Evolutionary conservation across 1,140 invertebrate species (phyloP), one percentile per base, ranked within the genome.

Genomic region (Cydia splendana): DNA sequence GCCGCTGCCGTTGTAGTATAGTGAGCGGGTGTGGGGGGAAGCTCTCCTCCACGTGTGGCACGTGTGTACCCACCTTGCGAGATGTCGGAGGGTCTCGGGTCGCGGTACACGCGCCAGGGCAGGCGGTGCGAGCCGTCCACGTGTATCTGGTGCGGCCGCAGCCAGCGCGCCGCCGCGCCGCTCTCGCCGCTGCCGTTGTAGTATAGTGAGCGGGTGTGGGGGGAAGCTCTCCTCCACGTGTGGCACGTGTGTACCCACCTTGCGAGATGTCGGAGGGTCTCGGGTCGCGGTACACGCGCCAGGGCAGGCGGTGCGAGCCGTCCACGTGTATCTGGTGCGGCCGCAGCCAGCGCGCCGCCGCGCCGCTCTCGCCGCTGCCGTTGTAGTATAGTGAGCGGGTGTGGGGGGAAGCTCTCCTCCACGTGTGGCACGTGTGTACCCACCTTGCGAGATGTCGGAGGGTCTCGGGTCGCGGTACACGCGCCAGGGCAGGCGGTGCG

Each of bases 201-300:
- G 24, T 24, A 24, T 2, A 24, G 98, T 62, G 97, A 98, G 84
- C n/a, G n/a, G n/a, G n/a, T n/a, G n/a, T n/a, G n/a, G n/a, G n/a
- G n/a, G n/a, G n/a, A n/a, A n/a, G n/a, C n/a, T n/a, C n/a, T n/a
- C n/a, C n/a, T n/a, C n/a, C n/a, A n/a, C n/a, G n/a, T n/a, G n/a
- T 24, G 0, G 24, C 24, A 24, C 24, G 34, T 34, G 65, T 1
- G 4, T 30, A 20, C 53, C 65, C 34, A 95, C 96, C 98, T 95
- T 99, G 98, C 65, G 97, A 98, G 84, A 99, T 99, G 93, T 99
- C 98, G 2, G 98, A 98, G 15, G 98, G 98, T 81, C 97, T 92
- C 2, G 98, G 98, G 15, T 96, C 98, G 45, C 98, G 94, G 93
- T 98, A 99, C 10, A 99, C 97, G 30, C 96, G 96, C 98, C 98